These are phyloP conservation scores for Blastobasis lacticolella DNA, from an alignment of 2,888 invertebrate genomes.

Conservation along the genomic window DNA sequence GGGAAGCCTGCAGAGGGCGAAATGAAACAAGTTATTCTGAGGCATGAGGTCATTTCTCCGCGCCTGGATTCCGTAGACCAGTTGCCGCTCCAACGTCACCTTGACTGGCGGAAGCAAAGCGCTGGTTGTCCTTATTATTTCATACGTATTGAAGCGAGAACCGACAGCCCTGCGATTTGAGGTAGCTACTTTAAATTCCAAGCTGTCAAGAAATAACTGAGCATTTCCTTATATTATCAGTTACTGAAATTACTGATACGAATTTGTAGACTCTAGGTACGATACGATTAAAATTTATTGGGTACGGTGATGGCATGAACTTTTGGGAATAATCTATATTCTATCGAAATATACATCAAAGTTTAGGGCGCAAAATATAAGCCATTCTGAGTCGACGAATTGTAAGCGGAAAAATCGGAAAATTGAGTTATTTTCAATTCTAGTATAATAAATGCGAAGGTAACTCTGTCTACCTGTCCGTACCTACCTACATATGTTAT, in stretches of 20 bases:
- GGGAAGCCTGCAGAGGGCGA: too few species aligned
- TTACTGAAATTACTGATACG: not conserved
- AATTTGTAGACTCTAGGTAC: not conserved
- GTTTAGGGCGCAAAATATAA: not conserved
- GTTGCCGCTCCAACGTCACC: conserved; percentile 37
- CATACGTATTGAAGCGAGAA: conserved; percentile 28
- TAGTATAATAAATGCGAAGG: too few species aligned
- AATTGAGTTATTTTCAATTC: not conserved
- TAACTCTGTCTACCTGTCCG: too few species aligned
- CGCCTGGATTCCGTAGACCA: conserved; percentile 2
- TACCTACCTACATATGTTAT: too few species aligned
- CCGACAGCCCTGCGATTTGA: not conserved
- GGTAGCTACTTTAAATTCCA: conserved; percentile 2
- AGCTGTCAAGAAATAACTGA: not conserved
- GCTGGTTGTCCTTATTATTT: conserved; percentile 53
- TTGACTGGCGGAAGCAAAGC: conserved; percentile 58
- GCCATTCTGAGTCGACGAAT: not conserved
- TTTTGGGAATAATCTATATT: not conserved
- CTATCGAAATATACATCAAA: not conserved
- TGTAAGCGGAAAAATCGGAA: not conserved
- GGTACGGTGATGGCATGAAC: not conserved
- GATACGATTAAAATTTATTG: not conserved
- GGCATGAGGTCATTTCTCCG: conserved; percentile 2
- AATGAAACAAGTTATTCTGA: not conserved
- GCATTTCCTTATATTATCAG: too few species aligned